Conservation (phyloP, 2,888 invertebrate species). For the Podotricha telesiphe region DNA sequence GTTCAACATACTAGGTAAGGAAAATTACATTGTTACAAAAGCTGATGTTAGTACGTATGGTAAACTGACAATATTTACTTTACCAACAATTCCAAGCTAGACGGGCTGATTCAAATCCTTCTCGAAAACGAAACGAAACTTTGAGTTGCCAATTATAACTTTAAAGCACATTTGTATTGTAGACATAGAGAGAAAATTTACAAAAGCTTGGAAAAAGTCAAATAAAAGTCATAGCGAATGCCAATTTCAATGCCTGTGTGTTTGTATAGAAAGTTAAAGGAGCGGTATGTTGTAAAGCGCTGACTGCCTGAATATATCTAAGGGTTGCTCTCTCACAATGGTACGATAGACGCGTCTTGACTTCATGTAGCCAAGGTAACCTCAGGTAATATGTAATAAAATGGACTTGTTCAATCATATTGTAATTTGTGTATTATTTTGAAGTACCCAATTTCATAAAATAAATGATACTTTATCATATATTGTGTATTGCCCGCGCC, state of each 20-base stretch:
- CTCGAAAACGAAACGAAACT: constrained; percentile 31
- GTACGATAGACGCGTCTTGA: not conserved
- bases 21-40: constrained; percentile 15
- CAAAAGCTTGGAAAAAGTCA: constrained; percentile 34
- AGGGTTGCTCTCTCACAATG: not conserved
- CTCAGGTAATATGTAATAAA: no score
- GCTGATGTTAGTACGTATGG: constrained; percentile 4
- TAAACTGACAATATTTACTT: constrained; percentile 35
- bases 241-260: constrained; percentile 33
- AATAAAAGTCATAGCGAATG: constrained; percentile 32
- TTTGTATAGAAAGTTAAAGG: constrained; percentile 32
- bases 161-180: constrained; percentile 37
- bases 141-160: constrained; percentile 40
- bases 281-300: constrained; percentile 23
- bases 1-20: constrained; percentile 8
- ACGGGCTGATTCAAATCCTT: constrained; percentile 20
- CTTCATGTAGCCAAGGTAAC: not conserved
- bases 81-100: constrained; percentile 30
- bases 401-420: no score
- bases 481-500: no score
- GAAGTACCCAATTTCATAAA: no score
- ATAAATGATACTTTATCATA: no score
- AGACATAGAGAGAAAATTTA: constrained; percentile 31
- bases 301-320: not conserved
- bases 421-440: no score